These are phyloP conservation scores for Diabrotica virgifera DNA, from an alignment of 1,140 invertebrate genomes.

Conservation along the genomic window DNA sequence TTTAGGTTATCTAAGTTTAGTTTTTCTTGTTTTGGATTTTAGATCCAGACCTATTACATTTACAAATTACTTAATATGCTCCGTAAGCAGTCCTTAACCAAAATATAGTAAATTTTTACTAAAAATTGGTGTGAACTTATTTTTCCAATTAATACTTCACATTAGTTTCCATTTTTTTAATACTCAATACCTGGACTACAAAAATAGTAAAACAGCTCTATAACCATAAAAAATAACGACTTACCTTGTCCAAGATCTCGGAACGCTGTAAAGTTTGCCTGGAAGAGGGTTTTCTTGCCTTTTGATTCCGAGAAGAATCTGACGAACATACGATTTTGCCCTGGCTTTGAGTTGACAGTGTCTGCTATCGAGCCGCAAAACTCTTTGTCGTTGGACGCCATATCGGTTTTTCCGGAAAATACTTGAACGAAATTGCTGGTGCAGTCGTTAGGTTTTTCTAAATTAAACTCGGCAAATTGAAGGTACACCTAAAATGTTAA, in stretches of 20 bases:
- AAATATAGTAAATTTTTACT: too few species aligned
- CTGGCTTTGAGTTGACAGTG: constrained; percentile 57
- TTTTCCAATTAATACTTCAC: too few species aligned
- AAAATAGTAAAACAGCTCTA: too few species aligned
- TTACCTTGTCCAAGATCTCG: constrained; percentile 52
- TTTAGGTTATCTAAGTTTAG: too few species aligned
- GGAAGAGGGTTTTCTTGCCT: constrained; percentile 66
- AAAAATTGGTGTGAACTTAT: too few species aligned
- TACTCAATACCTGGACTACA: too few species aligned
- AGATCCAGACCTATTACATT: too few species aligned
- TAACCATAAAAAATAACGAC: not conserved
- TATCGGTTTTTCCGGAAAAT: constrained; percentile 65
- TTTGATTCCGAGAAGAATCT: constrained; percentile 66
- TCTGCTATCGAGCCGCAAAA: constrained; percentile 81
- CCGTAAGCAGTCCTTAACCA: too few species aligned
- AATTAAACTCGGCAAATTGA: constrained; percentile 63
- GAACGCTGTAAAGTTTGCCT: constrained; percentile 70
- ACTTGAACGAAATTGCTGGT: constrained; percentile 79
- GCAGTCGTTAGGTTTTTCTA: constrained; percentile 78
- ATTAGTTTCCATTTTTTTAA: too few species aligned
- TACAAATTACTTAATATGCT: too few species aligned
- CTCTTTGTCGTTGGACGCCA: constrained; percentile 59
- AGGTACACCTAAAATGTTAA: constrained; percentile 65
- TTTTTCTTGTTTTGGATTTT: too few species aligned
- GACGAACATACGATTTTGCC: constrained; percentile 56